Conservation (phyloP, 35 echinoderm and acorn worm genomes). For the Holothuria glaberrima region DNA sequence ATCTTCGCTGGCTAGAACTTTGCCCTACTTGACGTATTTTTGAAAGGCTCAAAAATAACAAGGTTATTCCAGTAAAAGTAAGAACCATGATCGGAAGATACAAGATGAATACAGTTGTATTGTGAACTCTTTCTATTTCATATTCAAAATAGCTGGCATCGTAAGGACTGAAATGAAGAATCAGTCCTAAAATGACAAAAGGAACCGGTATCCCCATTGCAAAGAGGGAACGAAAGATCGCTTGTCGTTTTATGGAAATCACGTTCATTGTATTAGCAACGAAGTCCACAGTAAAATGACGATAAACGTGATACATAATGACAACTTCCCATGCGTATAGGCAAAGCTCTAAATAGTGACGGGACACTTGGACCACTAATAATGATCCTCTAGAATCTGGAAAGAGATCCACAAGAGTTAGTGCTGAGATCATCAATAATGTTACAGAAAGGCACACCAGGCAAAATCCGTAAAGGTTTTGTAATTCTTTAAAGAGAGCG, state of each 20-base stretch:
- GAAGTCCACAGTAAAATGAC: neutral
- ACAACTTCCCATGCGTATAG: slow-evolving; percentile 20
- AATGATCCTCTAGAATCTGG: neutral
- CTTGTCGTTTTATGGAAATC: neutral
- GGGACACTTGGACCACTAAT: neutral
- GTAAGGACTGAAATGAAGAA: neutral
- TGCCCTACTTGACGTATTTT: neutral
- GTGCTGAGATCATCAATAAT: neutral
- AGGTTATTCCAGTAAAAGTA: neutral
- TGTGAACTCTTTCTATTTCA: neutral
- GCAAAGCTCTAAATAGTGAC: neutral
- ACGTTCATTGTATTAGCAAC: neutral
- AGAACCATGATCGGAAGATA: neutral
- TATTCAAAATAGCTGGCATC: neutral
- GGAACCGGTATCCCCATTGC: neutral
- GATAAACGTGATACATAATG: slow-evolving; percentile 15
- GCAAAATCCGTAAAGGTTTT: slow-evolving; percentile 41
- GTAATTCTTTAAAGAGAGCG: neutral
- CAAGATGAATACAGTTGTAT: neutral
- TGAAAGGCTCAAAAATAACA: slow-evolving; percentile 9
- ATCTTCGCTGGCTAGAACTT: neutral
- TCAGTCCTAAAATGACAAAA: neutral
- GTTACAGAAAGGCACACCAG: neutral
- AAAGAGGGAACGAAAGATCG: neutral
- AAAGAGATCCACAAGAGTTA: neutral